Conservation (phyloP, 2,113 vertebrate genomes). For the Holacanthus passer region DNA sequence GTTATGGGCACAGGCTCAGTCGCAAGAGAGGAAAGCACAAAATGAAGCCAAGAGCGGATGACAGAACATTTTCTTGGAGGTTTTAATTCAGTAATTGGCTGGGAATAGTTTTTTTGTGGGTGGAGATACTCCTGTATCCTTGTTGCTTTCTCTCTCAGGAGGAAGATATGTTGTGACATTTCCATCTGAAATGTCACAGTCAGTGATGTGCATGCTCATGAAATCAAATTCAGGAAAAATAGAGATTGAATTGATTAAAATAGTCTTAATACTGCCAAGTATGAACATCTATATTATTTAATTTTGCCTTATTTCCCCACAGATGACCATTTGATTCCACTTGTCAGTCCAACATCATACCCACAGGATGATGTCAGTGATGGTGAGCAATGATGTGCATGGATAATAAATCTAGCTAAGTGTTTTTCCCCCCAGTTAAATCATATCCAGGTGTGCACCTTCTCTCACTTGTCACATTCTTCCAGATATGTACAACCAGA, state of each 20-base stretch:
- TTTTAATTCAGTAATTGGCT: conserved; percentile 20
- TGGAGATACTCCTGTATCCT: conserved; percentile 15
- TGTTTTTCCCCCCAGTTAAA: background rate
- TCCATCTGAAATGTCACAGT: conserved; percentile 16
- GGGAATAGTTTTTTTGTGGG: conserved; percentile 7
- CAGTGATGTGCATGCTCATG: background rate
- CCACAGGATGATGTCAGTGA: conserved; percentile 37
- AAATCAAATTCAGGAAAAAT: background rate
- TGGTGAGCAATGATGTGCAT: conserved; percentile 39
- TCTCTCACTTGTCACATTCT: background rate
- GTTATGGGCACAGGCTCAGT: conserved; percentile 37
- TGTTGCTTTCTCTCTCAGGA: conserved; percentile 21
- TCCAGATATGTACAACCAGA: conserved; percentile 35
- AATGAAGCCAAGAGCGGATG: conserved; percentile 38
- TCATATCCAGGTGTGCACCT: background rate
- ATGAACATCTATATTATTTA: background rate
- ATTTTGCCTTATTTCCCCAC: conserved; percentile 16
- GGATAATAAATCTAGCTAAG: background rate
- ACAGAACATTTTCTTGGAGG: conserved; percentile 33
- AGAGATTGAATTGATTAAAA: background rate
- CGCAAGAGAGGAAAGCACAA: conserved; percentile 39
- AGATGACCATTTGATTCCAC: conserved; percentile 42
- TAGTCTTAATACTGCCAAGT: too few relatives aligned
- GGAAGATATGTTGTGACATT: conserved; percentile 30
- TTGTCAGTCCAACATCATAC: conserved; percentile 28